A percentile compares a stretch with the other conserved stretches of the same genome.
phyloP scores from a whole-genome alignment of 2,888 invertebrate species.

The Callosobruchus maculatus region DNA sequence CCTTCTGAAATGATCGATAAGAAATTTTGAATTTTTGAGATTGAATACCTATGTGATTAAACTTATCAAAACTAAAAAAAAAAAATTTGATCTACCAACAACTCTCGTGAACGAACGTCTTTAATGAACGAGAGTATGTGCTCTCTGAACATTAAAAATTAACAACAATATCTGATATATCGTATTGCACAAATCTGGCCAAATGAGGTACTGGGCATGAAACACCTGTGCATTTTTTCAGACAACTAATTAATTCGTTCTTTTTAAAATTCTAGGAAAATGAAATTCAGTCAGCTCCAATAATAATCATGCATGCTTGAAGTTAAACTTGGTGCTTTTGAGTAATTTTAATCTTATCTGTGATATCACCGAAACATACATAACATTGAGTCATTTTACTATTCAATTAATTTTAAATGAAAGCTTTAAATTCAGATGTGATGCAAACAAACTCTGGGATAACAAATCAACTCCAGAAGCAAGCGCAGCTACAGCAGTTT shows the following conservation, averaged over 20 bases:
- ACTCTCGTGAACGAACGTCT: too few species aligned
- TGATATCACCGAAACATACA: neutral
- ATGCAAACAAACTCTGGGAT: conserved; percentile 35
- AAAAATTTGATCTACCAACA: too few species aligned
- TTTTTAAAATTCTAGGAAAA: neutral
- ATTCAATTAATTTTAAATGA: conserved; percentile 24
- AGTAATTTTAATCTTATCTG: neutral
- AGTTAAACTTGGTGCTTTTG: neutral
- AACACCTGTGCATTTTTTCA: neutral
- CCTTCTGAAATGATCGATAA: too few species aligned
- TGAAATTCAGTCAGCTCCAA: neutral
- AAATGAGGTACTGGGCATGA: neutral
- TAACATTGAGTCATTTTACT: neutral
- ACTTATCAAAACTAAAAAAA: too few species aligned
- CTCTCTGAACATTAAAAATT: too few species aligned
- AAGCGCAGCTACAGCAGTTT: conserved; percentile 43
- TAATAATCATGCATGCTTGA: neutral
- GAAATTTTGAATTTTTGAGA: too few species aligned
- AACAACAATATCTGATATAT: too few species aligned
- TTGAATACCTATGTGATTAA: too few species aligned
- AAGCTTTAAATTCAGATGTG: conserved; percentile 34
- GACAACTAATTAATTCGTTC: neutral
- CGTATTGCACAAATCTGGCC: neutral
- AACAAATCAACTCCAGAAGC: conserved; percentile 42
- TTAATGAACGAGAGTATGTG: too few species aligned